These are phyloP conservation scores for Holotrichia oblita DNA, from an alignment of 1,140 invertebrate species.

Conservation along the genomic window DNA sequence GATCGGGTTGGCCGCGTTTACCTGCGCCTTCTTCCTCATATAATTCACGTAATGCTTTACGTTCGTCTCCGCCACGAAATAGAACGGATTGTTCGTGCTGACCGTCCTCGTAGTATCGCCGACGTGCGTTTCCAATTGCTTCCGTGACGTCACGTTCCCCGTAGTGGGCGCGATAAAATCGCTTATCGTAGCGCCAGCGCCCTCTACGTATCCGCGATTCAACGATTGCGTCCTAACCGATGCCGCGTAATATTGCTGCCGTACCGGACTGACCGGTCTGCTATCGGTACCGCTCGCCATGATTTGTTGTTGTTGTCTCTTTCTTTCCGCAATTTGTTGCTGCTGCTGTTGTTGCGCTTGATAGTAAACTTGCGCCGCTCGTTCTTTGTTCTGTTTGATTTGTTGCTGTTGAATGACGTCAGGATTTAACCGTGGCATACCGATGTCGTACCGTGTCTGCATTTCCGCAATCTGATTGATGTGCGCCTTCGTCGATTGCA, in stretches of 20 bases:
- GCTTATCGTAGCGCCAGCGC: neutral
- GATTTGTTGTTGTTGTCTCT: neutral
- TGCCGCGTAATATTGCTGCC: neutral
- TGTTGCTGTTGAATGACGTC: neutral
- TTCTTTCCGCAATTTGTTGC: neutral
- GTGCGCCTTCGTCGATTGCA: slow-evolving; percentile 53
- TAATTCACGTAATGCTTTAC: neutral
- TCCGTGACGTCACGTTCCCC: neutral
- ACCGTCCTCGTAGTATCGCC: neutral
- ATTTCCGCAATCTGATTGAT: slow-evolving; percentile 50
- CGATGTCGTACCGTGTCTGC: slow-evolving; percentile 53
- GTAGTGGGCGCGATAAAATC: neutral
- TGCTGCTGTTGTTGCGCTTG: neutral
- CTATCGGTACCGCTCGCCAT: neutral
- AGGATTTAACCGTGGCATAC: slow-evolving; percentile 39
- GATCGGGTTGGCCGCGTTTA: neutral
- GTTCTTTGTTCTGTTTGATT: neutral
- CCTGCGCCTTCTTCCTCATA: neutral
- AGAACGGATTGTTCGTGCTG: neutral
- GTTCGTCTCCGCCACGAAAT: neutral
- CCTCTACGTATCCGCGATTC: neutral
- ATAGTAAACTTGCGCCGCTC: neutral
- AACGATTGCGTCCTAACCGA: neutral
- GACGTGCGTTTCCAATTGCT: neutral
- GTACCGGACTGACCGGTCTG: neutral